Base-by-base conservation (phyloP, 1,140 invertebrate genomes). In the Maniola jurtina region DNA sequence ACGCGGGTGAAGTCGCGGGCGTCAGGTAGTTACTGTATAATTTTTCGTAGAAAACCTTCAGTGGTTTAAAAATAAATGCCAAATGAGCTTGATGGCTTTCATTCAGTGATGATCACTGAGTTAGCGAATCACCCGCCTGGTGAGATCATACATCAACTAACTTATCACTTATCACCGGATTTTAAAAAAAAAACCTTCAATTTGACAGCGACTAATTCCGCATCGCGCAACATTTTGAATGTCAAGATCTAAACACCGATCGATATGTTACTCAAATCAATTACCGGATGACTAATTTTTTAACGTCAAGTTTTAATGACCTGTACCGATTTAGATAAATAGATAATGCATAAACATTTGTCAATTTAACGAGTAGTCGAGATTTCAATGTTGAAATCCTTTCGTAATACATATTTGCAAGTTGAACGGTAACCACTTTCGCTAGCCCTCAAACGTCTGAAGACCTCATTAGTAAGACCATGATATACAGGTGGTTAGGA, bases 381-480 rank as follows among this genome's bases (percentile, higher is more conserved):
- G 15, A 16, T 55, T 34, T 34, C 33, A 34, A n/a, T 25, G 47
- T 61, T 35, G 34, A 57, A 13, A 61, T 35, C 40, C 54, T 64
- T 69, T 69, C 62, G 62, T 52, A 69, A 70, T 52, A n/a, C n/a
- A n/a, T n/a, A 62, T 61, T 65, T 38, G 50, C 47, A 45, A 33
- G 40, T 55, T 52, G 52, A 67, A 50, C 34, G 57, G 58, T 55
- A 52, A 56, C 42, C 60, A 67, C 70, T 71, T 71, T 74, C 69
- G 70, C 66, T 69, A 55, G 15, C 60, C 56, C 56, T 71, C 72
- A 69, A 66, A 64, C 25, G 25, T 25, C 25, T 25, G 25, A 25
- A 25, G 25, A 25, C 25, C 25, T 25, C 25, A 25, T 25, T 25
- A 25, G 4, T 25, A 25, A 25, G 4, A 25, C 25, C 25, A 25